A percentile compares a stretch with the other conserved stretches of the same genome.
Conservation (phyloP, 2,888 invertebrate genomes). For the Caenorhabditis wallacei region DNA sequence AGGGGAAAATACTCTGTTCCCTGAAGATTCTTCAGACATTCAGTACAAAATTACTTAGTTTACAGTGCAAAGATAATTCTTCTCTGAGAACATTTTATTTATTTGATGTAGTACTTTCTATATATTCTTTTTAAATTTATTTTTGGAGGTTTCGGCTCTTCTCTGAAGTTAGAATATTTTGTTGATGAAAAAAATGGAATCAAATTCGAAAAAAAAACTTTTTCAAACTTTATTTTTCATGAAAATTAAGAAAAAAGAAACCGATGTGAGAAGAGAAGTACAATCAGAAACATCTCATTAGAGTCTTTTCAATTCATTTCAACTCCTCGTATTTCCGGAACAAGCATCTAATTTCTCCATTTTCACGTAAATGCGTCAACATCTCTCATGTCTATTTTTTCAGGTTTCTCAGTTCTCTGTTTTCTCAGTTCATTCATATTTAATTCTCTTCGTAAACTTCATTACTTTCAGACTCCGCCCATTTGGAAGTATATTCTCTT, state of each 20-base stretch:
- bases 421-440: not conserved
- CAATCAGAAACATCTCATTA: slow-evolving; percentile 5
- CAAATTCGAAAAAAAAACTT: not conserved
- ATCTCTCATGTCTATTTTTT: not conserved
- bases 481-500: too few species aligned
- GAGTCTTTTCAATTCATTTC: not conserved
- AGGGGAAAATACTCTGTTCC: too few species aligned
- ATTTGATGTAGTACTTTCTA: not conserved
- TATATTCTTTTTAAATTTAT: not conserved
- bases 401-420: not conserved
- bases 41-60: too few species aligned
- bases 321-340: slow-evolving; percentile 28
- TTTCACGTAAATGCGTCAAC: slow-evolving; percentile 22
- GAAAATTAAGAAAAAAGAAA: not conserved
- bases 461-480: slow-evolving; percentile 21
- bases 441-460: slow-evolving; percentile 18
- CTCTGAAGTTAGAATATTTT: too few species aligned
- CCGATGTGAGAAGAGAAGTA: too few species aligned
- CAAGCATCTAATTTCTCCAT: slow-evolving; percentile 32
- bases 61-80: too few species aligned
- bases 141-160: not conserved
- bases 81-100: not conserved
- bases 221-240: not conserved
- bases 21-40: too few species aligned
- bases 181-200: too few species aligned